phyloP scores from a whole-genome alignment of 1,140 invertebrate species.

The Gryllus bimaculatus region DNA sequence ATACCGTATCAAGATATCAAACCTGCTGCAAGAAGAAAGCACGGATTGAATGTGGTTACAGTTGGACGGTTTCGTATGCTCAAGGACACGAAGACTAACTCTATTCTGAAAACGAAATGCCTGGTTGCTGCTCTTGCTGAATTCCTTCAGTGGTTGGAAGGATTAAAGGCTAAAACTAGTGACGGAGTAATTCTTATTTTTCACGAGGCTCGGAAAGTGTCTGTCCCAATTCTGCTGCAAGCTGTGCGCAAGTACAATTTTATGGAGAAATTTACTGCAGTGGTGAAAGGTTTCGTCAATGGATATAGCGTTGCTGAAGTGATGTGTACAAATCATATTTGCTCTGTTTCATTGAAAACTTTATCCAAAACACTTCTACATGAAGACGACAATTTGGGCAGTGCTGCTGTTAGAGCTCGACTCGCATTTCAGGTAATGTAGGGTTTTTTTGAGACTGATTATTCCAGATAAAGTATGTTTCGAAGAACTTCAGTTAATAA shows the following conservation, averaged over 20 bases:
- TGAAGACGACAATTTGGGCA: constrained; percentile 47
- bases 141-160: constrained; percentile 67
- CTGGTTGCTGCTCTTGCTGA: constrained; percentile 68
- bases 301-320: constrained; percentile 56
- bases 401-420: constrained; percentile 46
- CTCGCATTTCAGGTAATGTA: constrained; percentile 27
- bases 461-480: background rate
- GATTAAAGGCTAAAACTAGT: constrained; percentile 42
- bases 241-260: constrained; percentile 64
- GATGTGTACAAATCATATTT: constrained; percentile 53
- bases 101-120: constrained; percentile 73
- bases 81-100: constrained; percentile 64
- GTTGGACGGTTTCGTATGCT: constrained; percentile 67
- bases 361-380: constrained; percentile 51
- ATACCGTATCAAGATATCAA: constrained; percentile 75
- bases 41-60: constrained; percentile 65
- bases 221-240: constrained; percentile 66
- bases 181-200: constrained; percentile 67
- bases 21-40: constrained; percentile 55
- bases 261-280: constrained; percentile 55
- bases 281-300: constrained; percentile 69
- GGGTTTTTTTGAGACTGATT: constrained; percentile 8
- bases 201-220: constrained; percentile 62
- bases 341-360: constrained; percentile 54
- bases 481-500: too few species aligned